These are phyloP conservation scores for Orchesellides sinensis DNA, from an alignment of 2,888 invertebrate genomes.

Conservation along the genomic window DNA sequence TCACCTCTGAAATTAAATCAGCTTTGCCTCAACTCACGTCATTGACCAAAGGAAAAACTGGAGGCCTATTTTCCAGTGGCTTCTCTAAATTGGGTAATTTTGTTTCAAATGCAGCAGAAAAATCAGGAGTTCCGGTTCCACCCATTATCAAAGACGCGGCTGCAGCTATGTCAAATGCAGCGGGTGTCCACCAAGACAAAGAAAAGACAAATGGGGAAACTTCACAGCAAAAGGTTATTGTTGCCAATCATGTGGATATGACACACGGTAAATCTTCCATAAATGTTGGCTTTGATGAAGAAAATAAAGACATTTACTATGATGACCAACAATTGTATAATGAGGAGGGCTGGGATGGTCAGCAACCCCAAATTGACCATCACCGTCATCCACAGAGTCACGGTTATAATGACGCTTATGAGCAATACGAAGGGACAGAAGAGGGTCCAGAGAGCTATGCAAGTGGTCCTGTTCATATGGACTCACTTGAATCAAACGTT, in stretches of 20 bases:
- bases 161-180: conserved; percentile 42
- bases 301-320: conserved; percentile 25
- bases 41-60: conserved; percentile 65
- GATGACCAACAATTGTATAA: conserved; percentile 47
- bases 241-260: conserved; percentile 58
- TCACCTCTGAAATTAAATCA: conserved; percentile 68
- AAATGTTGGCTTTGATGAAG: conserved; percentile 32
- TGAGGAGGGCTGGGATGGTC: conserved; percentile 45
- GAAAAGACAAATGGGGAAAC: conserved; percentile 61
- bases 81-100: conserved; percentile 69
- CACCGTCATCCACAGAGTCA: conserved; percentile 40
- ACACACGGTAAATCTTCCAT: conserved; percentile 47
- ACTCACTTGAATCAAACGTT: conserved; percentile 73
- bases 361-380: conserved; percentile 1
- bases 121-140: conserved; percentile 67
- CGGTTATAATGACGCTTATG: conserved; percentile 58
- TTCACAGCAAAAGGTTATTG: conserved; percentile 39
- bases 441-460: conserved; percentile 54
- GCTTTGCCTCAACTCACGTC: conserved; percentile 67
- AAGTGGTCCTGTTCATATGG: conserved; percentile 74
- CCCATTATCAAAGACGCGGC: conserved; percentile 62
- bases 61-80: conserved; percentile 68
- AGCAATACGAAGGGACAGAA: conserved; percentile 60
- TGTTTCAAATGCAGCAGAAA: conserved; percentile 67
- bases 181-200: conserved; percentile 29